These are phyloP conservation scores for Chrysochloris asiatica DNA, from an alignment of 2,113 vertebrate genomes.

Conservation along the genomic window DNA sequence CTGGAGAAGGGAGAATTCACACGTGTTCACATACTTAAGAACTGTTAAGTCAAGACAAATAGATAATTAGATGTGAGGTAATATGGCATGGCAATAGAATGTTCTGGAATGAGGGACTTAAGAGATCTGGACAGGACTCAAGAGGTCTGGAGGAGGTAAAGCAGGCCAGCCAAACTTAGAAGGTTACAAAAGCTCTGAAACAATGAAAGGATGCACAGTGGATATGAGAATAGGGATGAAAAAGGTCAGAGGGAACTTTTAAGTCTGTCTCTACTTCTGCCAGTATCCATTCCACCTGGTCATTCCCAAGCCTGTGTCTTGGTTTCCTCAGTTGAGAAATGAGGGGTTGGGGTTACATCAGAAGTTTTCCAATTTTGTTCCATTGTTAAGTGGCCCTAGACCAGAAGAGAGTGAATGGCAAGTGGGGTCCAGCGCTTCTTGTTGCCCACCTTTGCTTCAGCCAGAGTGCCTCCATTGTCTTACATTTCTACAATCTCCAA, in stretches of 20 bases:
- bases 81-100: not conserved
- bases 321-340: not conserved
- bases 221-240: not conserved
- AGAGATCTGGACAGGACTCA: not conserved
- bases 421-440: not conserved
- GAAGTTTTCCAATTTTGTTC: not conserved
- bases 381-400: not conserved
- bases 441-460: too few relatives aligned
- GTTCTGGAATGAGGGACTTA: not conserved
- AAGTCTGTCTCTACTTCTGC: not conserved
- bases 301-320: not conserved
- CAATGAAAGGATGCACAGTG: not conserved
- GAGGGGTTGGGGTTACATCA: not conserved
- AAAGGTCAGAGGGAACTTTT: too few relatives aligned
- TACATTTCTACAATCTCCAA: not conserved
- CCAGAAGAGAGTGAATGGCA: not conserved
- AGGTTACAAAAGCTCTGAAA: not conserved
- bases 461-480: not conserved
- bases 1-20: not conserved
- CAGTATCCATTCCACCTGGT: accelerated
- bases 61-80: not conserved
- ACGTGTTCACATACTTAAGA: not conserved
- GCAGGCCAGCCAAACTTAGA: not conserved
- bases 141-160: not conserved
- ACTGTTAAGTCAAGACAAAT: accelerated